Base-by-base conservation (phyloP, 2,888 invertebrate genomes). In the Frankliniella fusca region DNA sequence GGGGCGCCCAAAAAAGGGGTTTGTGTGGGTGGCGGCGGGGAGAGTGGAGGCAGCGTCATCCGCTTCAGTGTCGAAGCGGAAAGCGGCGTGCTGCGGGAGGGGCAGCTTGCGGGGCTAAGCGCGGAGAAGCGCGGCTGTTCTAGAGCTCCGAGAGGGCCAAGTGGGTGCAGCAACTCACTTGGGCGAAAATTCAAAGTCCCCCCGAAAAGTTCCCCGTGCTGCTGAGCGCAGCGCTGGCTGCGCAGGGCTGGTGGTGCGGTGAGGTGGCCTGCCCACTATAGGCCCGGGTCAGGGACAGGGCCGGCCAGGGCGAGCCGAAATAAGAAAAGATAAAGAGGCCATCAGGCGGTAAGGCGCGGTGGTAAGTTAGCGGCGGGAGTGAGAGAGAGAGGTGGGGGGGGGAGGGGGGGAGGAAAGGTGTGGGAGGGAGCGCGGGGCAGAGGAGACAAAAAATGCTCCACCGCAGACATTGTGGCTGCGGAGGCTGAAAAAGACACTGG, bases 131-230 rank as follows among this genome's bases (percentile, higher is more conserved):
- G 70, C 23, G 70, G 27, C 70, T 27, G 27, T 61, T 61, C 61
- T 61, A 5, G 38, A 38, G 38, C 38, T 38, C 38, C 3, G 38
- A 38, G 38, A 38, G 38, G 38, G 38, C 38, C 38, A 38, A 5
- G 38, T 38, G 38, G 38, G 5, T 2, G 38, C 38, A 3, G 38
- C 27, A 23, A 27, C 27, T 76, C 70, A 76, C 70, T 76, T 76
- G 70, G 27, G 70, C 70, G 70, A 76, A 76, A 76, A 76, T 27
- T 76, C 70, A 23, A 76, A 76, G 70, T 76, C 70, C 70, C 23
- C 70, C 23, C 27, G 12, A 76, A 76, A 76, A 76, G 70, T 76
- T 76, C 8, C 23, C 23, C 27, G 10, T 54, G 70, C 23, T 11
- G 70, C 70, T 11, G 38, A 38, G 38, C 38, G 38, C 38, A 38